Conservation (phyloP, 2,888 invertebrate genomes). For the Eupelmus urozonus region DNA sequence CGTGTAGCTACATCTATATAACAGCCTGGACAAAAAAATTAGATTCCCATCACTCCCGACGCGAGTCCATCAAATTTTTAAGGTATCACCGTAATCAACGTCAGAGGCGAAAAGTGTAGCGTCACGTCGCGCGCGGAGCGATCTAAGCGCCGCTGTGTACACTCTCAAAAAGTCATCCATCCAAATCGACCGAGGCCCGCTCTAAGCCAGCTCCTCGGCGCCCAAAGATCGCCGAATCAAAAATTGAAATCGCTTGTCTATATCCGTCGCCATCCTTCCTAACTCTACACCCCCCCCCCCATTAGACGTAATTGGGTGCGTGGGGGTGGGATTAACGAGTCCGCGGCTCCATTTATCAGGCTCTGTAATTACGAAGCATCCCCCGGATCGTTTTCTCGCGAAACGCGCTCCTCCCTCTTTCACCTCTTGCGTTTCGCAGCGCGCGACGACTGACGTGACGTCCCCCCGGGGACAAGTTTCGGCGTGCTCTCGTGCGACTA, state of each 20-base stretch:
- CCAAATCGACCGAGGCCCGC: slow-evolving; percentile 12
- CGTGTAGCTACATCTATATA: no score
- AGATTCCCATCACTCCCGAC: no score
- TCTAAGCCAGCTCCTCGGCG: background rate
- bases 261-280: no score
- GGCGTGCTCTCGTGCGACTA: slow-evolving; percentile 65
- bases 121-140: background rate
- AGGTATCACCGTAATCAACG: background rate
- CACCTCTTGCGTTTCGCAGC: slow-evolving; percentile 55
- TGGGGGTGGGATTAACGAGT: slow-evolving; percentile 75
- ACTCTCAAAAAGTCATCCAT: slow-evolving; percentile 18
- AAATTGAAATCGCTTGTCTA: slow-evolving; percentile 48
- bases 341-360: slow-evolving; percentile 76
- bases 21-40: no score
- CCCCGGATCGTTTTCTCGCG: slow-evolving; percentile 58
- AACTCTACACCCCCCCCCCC: slow-evolving; percentile 61
- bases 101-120: slow-evolving; percentile 1
- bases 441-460: slow-evolving; percentile 59
- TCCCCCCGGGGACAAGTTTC: slow-evolving; percentile 55
- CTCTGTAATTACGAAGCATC: slow-evolving; percentile 75
- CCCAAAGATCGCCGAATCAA: slow-evolving; percentile 24
- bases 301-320: slow-evolving; percentile 74
- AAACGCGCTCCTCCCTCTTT: slow-evolving; percentile 12
- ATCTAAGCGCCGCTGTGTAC: background rate
- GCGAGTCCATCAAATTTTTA: no score